These are phyloP conservation scores for Otus scops DNA, from an alignment of 2,797 vertebrate genomes.

Conservation along the genomic window DNA sequence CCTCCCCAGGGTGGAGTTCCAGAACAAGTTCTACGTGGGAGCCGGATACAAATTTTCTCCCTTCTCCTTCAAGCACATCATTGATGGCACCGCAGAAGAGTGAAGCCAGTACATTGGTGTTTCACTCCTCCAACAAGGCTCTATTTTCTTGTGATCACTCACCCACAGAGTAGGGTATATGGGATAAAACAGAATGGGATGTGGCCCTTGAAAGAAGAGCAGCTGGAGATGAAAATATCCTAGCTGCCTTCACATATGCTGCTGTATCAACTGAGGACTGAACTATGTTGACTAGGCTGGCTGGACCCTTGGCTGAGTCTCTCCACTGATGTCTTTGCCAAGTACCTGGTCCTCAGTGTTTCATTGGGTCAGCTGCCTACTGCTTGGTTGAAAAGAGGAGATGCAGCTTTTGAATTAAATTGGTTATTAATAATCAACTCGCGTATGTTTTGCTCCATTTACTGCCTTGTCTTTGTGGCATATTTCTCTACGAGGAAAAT, in stretches of 20 bases:
- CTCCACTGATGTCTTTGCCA: not conserved
- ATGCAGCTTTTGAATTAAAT: constrained; percentile 32
- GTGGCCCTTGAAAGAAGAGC: not conserved
- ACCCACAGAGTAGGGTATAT: not conserved
- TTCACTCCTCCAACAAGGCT: not conserved
- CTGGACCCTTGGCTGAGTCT: not conserved
- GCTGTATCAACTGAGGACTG: not conserved
- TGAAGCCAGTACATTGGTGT: not conserved
- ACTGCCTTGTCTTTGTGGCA: not conserved
- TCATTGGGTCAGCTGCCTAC: not conserved
- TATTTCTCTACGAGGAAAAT: not conserved
- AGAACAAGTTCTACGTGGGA: constrained; percentile 83
- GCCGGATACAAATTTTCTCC: constrained; percentile 79
- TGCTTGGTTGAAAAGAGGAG: not conserved
- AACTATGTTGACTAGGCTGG: not conserved
- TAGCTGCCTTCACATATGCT: not conserved
- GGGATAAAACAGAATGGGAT: not conserved
- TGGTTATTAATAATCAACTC: not conserved
- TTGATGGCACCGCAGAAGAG: constrained; percentile 68
- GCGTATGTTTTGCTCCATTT: not conserved
- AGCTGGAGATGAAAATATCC: not conserved
- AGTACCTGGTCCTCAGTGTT: not conserved
- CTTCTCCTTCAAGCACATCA: constrained; percentile 77
- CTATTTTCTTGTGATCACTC: not conserved
- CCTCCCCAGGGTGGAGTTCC: constrained; percentile 80